Evolutionary conservation across 92 coral and sea anemone genomes (phyloP), one percentile per base, ranked within the genome.

Genomic region (Parazoanthus darwini): DNA sequence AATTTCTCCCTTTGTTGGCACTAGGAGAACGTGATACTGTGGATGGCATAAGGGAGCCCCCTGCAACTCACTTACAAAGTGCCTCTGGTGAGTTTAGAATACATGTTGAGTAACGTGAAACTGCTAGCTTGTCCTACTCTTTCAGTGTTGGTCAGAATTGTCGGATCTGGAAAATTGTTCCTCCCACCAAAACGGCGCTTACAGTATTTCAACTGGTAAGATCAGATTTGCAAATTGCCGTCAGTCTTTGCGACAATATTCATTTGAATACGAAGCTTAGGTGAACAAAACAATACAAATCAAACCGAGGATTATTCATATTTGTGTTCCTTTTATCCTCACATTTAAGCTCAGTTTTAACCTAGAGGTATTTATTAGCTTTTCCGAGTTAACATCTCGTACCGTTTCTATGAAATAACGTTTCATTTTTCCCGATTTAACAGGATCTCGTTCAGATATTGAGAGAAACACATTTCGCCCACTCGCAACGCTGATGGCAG

Each of bases 391-490:
- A 77, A 82, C 10, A 74, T 37, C n/a, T n/a, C 65, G 15, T n/a
- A 50, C 66, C 37, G 20, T 56, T 58, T 50, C 23, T 9, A 26
- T 38, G 1, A 0, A n/a, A 73, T 63, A 11, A 13, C 65, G 44
- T 23, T 7, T 11, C 11, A 16, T 58, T 2, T 75, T 87, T 71
- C 37, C n/a, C 79, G 23, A 11, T 18, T 65, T 85, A 43, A 23
- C 77, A 93, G 95, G 70, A 50, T 86, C 91, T 9, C 80, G 90
- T 0, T 66, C 91, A 22, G 99, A 94, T 72, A 54, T 86, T 42
- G 94, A 95, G 73, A 82, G 86, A 16, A 86, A 89, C 48, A 91
- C 88, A 6, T 97, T 97, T 88, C 95, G 96, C 48, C 98, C 99
- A 18, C 80, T 97, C 54, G 90, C 93, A 43, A 95, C 96, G 56